phyloP scores from a whole-genome alignment of 1,140 invertebrate species.

The Diabrotica undecimpunctata region DNA sequence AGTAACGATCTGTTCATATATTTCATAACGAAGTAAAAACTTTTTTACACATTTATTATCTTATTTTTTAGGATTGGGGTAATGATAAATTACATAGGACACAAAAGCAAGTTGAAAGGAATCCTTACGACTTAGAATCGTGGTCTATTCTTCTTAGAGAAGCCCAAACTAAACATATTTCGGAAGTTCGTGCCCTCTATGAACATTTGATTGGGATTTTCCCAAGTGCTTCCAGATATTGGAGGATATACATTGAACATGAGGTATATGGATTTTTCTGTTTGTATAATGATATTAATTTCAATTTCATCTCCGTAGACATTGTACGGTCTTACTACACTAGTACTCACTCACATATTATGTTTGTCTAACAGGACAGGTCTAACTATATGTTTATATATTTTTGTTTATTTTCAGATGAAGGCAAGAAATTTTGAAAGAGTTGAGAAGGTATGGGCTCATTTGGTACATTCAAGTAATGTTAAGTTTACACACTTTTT shows the following conservation, averaged over 20 bases:
- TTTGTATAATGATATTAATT: neutral
- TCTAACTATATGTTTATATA: no score
- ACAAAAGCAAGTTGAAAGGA: slow-evolving; percentile 76
- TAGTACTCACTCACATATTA: no score
- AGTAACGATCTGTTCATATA: slow-evolving; percentile 25
- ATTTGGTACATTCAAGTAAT: neutral
- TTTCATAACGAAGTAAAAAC: neutral
- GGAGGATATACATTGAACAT: slow-evolving; percentile 99
- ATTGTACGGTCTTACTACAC: no score
- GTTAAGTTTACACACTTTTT: slow-evolving; percentile 13
- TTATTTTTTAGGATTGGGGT: slow-evolving; percentile 72
- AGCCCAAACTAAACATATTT: slow-evolving; percentile 84
- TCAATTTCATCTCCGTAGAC: no score
- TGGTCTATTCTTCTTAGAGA: slow-evolving; percentile 94
- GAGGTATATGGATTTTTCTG: slow-evolving; percentile 65
- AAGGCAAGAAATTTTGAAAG: slow-evolving; percentile 93
- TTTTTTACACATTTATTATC: neutral
- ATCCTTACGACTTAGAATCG: slow-evolving; percentile 90
- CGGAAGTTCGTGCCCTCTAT: slow-evolving; percentile 87
- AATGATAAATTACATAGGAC: slow-evolving; percentile 77
- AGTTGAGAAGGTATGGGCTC: slow-evolving; percentile 91
- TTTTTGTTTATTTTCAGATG: slow-evolving; percentile 67
- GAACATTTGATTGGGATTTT: slow-evolving; percentile 92
- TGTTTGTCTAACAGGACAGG: no score
- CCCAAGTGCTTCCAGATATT: slow-evolving; percentile 93